Conservation (phyloP, 2,888 invertebrate species). For the Ennomos erosarius region DNA sequence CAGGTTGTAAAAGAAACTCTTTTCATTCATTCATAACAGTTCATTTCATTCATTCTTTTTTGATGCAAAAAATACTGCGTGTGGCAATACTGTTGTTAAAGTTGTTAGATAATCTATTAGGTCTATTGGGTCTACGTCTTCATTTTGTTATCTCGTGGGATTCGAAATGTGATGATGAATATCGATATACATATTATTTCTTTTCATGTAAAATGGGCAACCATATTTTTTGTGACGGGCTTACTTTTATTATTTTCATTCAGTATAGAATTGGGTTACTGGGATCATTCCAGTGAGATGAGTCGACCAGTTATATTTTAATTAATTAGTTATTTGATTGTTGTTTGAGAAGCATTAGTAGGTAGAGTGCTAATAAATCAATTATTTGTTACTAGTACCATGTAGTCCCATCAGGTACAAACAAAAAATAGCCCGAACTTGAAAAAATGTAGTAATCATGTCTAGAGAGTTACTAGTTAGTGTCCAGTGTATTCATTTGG, state of each 20-base stretch:
- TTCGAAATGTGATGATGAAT: slow-evolving; percentile 62
- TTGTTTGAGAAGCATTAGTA: no score
- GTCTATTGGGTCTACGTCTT: slow-evolving; percentile 51
- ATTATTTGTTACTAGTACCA: no score
- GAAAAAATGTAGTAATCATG: no score
- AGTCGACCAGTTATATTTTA: no score
- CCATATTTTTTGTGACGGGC: slow-evolving; percentile 20
- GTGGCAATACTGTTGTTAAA: slow-evolving; percentile 12
- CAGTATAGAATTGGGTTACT: no score
- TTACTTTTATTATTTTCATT: neutral
- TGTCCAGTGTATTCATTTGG: no score
- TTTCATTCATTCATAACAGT: slow-evolving; percentile 67
- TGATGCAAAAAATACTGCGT: slow-evolving; percentile 58
- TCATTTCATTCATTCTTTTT: slow-evolving; percentile 47
- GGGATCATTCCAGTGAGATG: no score
- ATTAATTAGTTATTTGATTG: no score
- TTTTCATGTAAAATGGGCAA: slow-evolving; percentile 15
- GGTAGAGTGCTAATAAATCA: no score
- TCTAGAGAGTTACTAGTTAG: no score
- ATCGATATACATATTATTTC: slow-evolving; percentile 51
- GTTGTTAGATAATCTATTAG: slow-evolving; percentile 17
- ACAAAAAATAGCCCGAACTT: no score
- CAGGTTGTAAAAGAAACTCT: slow-evolving; percentile 66
- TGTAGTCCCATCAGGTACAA: no score
- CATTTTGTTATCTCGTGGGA: slow-evolving; percentile 77